Base-by-base conservation (phyloP, 2,888 invertebrate genomes). In the Acanthosepion lycidas region DNA sequence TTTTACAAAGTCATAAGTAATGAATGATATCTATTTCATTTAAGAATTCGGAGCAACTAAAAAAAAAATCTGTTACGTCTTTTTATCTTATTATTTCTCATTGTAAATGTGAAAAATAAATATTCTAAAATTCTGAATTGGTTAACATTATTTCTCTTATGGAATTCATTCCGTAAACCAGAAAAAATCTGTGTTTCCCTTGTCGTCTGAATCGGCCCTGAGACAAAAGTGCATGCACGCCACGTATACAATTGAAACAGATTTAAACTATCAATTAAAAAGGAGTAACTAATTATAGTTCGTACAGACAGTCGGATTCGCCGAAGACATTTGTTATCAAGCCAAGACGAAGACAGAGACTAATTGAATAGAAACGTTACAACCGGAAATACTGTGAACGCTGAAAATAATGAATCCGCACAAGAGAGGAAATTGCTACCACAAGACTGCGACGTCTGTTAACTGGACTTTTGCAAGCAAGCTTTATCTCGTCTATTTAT, bases 321-420 rank as follows among this genome's bases (percentile, higher is more conserved):
- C 23, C 26, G 59, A 59, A 20, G 78, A 18, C 78, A 78, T n/a
- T 78, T 33, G 78, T 78, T 78, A 78, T 12, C n/a, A 15, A 15
- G 78, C 78, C 78, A 78, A 78, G n/a, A 78, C n/a, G 78, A 78
- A 78, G 78, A 78, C 78, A 78, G 78, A n/a, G 78, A 78, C n/a
- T 15, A n/a, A n/a, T 33, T 78, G 8, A 12, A n/a, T 42, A n/a
- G 9, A n/a, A 78, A 33, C 15, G n/a, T 12, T 78, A 33, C 78
- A 12, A 78, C 78, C 78, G 78, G 78, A 78, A 78, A 78, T n/a
- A n/a, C 78, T n/a, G 78, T 78, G n/a, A n/a, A n/a, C n/a, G 12
- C 1, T 78, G 78, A 12, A 78, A n/a, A 78, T 78, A 78, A 78
- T 78, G n/a, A n/a, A 78, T 15, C 33, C 78, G 18, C 78, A 78